These are phyloP conservation scores for Clarias fuscus DNA, from an alignment of 2,797 vertebrate species.

Conservation along the genomic window DNA sequence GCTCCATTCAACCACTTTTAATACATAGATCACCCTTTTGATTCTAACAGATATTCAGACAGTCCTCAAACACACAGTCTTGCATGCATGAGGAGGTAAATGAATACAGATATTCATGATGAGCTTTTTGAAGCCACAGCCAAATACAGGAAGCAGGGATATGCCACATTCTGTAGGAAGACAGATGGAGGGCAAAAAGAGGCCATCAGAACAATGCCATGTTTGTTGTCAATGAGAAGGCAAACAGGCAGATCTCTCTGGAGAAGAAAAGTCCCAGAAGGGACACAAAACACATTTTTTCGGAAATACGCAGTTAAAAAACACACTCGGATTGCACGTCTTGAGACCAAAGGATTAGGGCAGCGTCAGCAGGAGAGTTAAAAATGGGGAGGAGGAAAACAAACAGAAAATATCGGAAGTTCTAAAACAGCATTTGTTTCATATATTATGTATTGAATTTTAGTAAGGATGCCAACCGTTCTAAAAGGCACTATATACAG, in stretches of 20 bases:
- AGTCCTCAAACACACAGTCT: background rate
- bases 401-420: background rate
- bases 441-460: background rate
- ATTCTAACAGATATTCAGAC: slow-evolving; percentile 5
- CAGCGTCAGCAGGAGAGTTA: background rate
- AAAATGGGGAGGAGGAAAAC: background rate
- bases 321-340: background rate
- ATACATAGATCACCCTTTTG: background rate
- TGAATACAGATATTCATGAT: slow-evolving; percentile 32
- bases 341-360: background rate
- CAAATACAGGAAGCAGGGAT: slow-evolving; percentile 32
- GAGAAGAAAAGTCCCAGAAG: slow-evolving; percentile 26
- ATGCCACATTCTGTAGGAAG: slow-evolving; percentile 54
- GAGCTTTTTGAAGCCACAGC: slow-evolving; percentile 58
- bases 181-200: slow-evolving; percentile 45
- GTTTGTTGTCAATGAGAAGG: slow-evolving; percentile 52
- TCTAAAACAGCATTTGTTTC: background rate
- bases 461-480: background rate
- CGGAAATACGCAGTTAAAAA: slow-evolving; percentile 8
- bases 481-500: background rate
- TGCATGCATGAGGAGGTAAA: background rate
- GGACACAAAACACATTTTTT: slow-evolving; percentile 31
- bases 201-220: slow-evolving; percentile 55
- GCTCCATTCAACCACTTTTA: slow-evolving; percentile 8
- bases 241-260: slow-evolving; percentile 38